Conservation (phyloP, 2,113 vertebrate genomes). For the Pituophis catenifer region DNA sequence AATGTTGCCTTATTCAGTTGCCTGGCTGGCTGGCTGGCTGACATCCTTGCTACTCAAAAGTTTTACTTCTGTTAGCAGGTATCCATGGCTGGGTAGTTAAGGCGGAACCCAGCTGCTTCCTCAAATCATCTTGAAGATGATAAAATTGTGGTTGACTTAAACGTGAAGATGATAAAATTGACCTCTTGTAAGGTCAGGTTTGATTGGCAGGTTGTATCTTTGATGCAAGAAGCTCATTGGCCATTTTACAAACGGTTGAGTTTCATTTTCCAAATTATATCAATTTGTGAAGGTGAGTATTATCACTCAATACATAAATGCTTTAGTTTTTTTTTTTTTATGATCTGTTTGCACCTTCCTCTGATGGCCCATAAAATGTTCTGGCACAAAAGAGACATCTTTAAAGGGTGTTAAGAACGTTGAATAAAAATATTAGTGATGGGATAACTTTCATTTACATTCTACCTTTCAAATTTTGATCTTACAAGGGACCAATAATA, state of each 20-base stretch:
- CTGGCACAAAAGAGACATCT: background rate
- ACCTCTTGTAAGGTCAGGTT: background rate
- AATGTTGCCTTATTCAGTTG: background rate
- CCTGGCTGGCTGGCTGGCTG: background rate
- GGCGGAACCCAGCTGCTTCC: background rate
- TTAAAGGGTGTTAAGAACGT: background rate
- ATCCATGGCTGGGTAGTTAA: background rate
- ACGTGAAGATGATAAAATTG: background rate
- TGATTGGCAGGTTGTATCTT: background rate
- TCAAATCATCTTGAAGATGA: background rate
- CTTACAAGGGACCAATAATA: background rate
- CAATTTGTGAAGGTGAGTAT: background rate
- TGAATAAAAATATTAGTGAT: background rate
- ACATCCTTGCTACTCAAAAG: background rate
- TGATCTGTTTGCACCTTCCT: background rate
- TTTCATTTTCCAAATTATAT: background rate
- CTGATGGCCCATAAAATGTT: background rate
- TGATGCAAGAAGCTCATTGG: background rate
- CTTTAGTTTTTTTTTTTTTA: background rate
- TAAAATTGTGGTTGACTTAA: background rate
- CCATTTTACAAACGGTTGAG: background rate
- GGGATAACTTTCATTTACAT: background rate
- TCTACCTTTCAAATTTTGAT: background rate
- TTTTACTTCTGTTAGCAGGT: background rate
- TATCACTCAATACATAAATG: background rate